Conservation (phyloP, 2,797 vertebrate species). For the Chelon auratus region DNA sequence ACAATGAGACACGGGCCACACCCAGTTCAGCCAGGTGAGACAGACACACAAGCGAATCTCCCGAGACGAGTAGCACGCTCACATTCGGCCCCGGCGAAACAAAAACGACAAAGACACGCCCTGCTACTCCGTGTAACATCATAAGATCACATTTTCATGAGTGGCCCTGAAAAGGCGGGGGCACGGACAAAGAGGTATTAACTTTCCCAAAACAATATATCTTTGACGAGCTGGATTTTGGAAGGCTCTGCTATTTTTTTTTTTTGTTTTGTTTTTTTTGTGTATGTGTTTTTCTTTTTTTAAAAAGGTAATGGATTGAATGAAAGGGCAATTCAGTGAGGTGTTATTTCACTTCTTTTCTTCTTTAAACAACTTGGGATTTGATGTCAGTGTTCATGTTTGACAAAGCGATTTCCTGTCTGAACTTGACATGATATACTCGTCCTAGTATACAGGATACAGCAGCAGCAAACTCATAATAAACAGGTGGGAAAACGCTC, state of each 20-base stretch:
- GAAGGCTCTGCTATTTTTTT: slow-evolving; percentile 7
- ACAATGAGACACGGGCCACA: slow-evolving; percentile 79
- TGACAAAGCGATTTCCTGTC: slow-evolving; percentile 3
- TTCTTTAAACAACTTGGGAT: background rate
- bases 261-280: slow-evolving; percentile 16
- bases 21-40: slow-evolving; percentile 79
- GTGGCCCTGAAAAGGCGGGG: slow-evolving; percentile 61
- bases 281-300: slow-evolving; percentile 1
- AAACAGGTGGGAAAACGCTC: too few species aligned
- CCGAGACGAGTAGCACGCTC: slow-evolving; percentile 67
- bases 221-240: slow-evolving; percentile 46
- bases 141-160: slow-evolving; percentile 78
- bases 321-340: slow-evolving; percentile 25
- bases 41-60: slow-evolving; percentile 67
- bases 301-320: slow-evolving; percentile 19
- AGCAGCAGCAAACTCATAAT: background rate
- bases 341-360: slow-evolving; percentile 11
- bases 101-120: slow-evolving; percentile 79
- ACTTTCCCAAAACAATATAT: slow-evolving; percentile 69
- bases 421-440: background rate
- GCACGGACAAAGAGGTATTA: slow-evolving; percentile 69
- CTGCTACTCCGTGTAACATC: slow-evolving; percentile 77
- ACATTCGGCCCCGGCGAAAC: slow-evolving; percentile 60
- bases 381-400: background rate
- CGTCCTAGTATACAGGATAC: background rate